These are phyloP conservation scores for Otolemur garnettii DNA, from an alignment of 2,113 vertebrate genomes.

Conservation along the genomic window DNA sequence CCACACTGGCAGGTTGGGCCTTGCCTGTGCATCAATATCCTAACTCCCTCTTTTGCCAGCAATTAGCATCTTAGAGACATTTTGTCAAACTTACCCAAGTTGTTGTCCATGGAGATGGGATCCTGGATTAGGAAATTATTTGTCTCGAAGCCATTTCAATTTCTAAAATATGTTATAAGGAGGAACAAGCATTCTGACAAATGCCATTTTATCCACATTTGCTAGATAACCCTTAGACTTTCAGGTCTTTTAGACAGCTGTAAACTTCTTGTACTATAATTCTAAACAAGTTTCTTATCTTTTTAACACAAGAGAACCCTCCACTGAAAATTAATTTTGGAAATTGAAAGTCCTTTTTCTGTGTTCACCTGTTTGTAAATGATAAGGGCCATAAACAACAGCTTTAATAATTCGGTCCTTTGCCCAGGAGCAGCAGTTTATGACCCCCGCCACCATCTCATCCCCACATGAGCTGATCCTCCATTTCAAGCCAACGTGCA, in stretches of 20 bases:
- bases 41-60: neutral
- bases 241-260: conserved; percentile 76
- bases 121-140: neutral
- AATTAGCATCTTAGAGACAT: neutral
- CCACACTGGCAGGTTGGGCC: neutral
- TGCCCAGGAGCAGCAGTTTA: conserved; percentile 78
- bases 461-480: conserved; percentile 77
- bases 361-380: conserved; percentile 87
- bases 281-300: conserved; percentile 85
- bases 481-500: conserved; percentile 83
- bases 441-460: conserved; percentile 66
- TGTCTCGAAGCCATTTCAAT: conserved; percentile 35
- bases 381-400: conserved; percentile 87
- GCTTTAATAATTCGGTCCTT: conserved; percentile 84
- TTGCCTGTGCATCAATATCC: neutral
- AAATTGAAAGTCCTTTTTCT: conserved; percentile 81
- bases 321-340: conserved; percentile 88
- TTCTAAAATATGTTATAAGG: conserved; percentile 42
- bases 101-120: neutral
- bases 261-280: conserved; percentile 83
- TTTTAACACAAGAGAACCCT: conserved; percentile 82
- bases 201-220: conserved; percentile 63
- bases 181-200: conserved; percentile 62
- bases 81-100: neutral
- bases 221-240: conserved; percentile 78